phyloP scores from a whole-genome alignment of 2,113 vertebrate species.

The Leptosomus discolor region DNA sequence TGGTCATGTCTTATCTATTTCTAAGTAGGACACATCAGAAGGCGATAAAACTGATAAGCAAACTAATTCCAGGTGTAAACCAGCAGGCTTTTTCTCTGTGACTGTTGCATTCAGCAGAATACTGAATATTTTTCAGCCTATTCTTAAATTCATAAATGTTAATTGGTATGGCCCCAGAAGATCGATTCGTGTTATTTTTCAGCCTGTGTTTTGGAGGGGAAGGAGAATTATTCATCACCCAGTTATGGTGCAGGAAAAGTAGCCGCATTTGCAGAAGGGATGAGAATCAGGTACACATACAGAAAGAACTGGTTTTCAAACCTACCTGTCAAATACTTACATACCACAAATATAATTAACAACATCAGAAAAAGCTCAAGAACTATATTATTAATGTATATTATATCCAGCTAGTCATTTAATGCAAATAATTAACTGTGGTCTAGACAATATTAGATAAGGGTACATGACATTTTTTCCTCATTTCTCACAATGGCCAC shows the following conservation, averaged over 20 bases:
- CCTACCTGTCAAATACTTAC: not conserved
- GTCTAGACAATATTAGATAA: not conserved
- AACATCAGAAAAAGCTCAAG: not conserved
- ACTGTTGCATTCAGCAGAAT: not conserved
- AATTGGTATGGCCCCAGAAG: not conserved
- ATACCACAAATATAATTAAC: not conserved
- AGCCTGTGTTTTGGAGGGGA: not conserved
- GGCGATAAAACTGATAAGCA: not conserved
- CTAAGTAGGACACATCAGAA: not conserved
- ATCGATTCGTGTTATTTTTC: not conserved
- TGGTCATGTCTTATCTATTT: not conserved
- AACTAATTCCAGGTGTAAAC: not conserved
- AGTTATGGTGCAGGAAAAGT: not conserved
- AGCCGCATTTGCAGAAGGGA: not conserved
- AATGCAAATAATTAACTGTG: not conserved
- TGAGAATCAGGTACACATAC: not conserved
- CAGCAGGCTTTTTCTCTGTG: not conserved
- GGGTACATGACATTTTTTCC: rapidly evolving
- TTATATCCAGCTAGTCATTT: not conserved
- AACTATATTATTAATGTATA: not conserved
- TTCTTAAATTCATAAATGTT: not conserved
- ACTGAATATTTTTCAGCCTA: not conserved
- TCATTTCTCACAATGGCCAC: not conserved
- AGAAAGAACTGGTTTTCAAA: not conserved
- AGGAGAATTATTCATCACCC: not conserved